Percentiles rank a stretch among this genome's conserved stretches.
Conservation (phyloP, 2,113 vertebrate genomes). For the Archilochus colubris region DNA sequence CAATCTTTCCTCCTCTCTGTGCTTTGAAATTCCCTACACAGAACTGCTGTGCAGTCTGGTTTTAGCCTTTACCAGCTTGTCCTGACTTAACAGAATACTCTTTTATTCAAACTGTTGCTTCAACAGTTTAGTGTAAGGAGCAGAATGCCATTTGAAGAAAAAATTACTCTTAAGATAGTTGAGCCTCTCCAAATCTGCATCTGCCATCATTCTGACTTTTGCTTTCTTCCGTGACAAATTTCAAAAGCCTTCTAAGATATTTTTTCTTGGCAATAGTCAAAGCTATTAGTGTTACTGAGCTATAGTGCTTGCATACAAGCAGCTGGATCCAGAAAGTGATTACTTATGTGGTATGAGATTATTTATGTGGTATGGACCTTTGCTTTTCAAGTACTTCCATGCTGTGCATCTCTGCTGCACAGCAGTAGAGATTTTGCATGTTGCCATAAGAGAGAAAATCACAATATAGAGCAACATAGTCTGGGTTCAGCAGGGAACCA, state of each 20-base stretch:
- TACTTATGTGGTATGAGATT: neutral
- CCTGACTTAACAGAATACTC: neutral
- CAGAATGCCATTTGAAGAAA: neutral
- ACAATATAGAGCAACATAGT: fast-evolving
- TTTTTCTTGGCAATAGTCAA: neutral
- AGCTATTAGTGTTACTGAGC: neutral
- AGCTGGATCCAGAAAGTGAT: slow-evolving; percentile 9
- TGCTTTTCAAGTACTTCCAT: neutral
- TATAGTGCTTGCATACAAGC: neutral
- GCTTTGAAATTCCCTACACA: neutral
- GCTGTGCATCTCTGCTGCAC: neutral
- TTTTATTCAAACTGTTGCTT: neutral
- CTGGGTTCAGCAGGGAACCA: neutral
- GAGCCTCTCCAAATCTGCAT: neutral
- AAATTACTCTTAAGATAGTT: neutral
- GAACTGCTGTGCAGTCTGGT: neutral
- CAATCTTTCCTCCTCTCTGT: neutral
- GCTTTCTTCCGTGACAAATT: neutral
- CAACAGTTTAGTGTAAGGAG: neutral
- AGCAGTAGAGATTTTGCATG: neutral
- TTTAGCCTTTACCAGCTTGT: neutral
- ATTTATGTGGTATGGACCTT: neutral
- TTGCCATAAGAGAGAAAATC: neutral
- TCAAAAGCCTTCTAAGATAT: neutral
- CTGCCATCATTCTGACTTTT: neutral